Evolutionary conservation across 2,113 vertebrate genomes (phyloP).

Genomic region (Ceuthmochares aereus): DNA sequence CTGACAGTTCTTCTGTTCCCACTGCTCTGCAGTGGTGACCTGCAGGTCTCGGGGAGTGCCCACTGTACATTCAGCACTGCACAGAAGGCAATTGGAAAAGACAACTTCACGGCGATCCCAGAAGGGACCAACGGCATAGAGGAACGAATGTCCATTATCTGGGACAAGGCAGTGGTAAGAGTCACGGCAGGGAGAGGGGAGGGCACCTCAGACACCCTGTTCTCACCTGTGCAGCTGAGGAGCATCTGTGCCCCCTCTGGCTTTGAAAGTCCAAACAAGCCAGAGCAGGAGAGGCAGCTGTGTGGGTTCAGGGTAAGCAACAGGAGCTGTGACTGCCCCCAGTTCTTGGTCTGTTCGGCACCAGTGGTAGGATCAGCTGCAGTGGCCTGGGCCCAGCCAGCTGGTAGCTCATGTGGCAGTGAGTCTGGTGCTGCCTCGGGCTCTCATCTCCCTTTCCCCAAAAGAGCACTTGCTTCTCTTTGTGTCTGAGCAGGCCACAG

Average conservation of each 20-base stretch:
- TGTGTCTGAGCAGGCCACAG: conserved; percentile 84
- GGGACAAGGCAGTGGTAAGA: conserved; percentile 98
- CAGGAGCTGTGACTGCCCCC: neutral
- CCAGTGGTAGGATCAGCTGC: neutral
- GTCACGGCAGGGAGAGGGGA: neutral
- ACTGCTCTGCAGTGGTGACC: conserved; percentile 85
- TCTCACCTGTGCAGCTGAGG: neutral
- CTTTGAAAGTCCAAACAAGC: neutral
- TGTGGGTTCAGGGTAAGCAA: fast-evolving
- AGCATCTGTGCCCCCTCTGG: neutral
- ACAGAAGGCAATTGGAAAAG: conserved; percentile 98
- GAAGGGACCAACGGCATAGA: conserved; percentile 96
- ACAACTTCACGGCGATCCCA: conserved; percentile 96
- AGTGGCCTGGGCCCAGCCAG: neutral
- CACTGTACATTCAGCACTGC: conserved; percentile 97
- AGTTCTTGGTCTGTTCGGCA: neutral
- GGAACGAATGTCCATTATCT: conserved; percentile 95
- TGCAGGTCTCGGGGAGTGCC: conserved; percentile 93
- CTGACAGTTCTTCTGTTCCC: neutral
- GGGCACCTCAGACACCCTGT: neutral
- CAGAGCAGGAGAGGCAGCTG: neutral
- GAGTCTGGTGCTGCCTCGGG: neutral
- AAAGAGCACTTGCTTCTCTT: neutral
- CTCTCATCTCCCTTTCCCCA: neutral
- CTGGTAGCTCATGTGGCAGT: neutral